Conservation (phyloP, 2,888 invertebrate genomes). For the Steinernema carpocapsae region DNA sequence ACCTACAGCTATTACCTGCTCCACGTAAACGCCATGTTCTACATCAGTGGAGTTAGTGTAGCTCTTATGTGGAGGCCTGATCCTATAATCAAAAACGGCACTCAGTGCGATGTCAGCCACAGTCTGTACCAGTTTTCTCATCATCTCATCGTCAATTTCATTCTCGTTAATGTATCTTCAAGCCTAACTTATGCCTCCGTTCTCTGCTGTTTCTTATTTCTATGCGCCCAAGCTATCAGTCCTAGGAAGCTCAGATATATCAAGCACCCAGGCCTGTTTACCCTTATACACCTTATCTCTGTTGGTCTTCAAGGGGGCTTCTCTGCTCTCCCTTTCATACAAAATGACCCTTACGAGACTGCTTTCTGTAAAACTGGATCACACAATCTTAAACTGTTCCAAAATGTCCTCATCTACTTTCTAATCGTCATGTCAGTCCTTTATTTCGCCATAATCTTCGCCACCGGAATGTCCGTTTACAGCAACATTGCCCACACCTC, state of each 20-base stretch:
- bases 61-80: not conserved
- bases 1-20: slow-evolving; percentile 22
- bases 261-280: slow-evolving; percentile 8
- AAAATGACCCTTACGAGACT: not conserved
- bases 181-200: slow-evolving; percentile 20
- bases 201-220: slow-evolving; percentile 28
- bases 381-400: not conserved
- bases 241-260: not conserved
- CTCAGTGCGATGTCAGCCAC: slow-evolving; percentile 6
- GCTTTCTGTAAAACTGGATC: not conserved
- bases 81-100: not conserved
- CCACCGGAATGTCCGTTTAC: not conserved
- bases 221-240: slow-evolving; percentile 12
- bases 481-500: not conserved
- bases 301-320: slow-evolving; percentile 13
- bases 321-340: not conserved
- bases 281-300: not conserved
- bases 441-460: not conserved
- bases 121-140: slow-evolving; percentile 5
- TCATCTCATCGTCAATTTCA: slow-evolving; percentile 11
- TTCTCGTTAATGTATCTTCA: not conserved
- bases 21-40: slow-evolving; percentile 11
- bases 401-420: slow-evolving; percentile 24
- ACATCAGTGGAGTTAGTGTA: slow-evolving; percentile 2
- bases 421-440: slow-evolving; percentile 2